Evolutionary conservation across 64 coral and sea anemone species (phyloP).

Genomic region (Cladopsammia gracilis): DNA sequence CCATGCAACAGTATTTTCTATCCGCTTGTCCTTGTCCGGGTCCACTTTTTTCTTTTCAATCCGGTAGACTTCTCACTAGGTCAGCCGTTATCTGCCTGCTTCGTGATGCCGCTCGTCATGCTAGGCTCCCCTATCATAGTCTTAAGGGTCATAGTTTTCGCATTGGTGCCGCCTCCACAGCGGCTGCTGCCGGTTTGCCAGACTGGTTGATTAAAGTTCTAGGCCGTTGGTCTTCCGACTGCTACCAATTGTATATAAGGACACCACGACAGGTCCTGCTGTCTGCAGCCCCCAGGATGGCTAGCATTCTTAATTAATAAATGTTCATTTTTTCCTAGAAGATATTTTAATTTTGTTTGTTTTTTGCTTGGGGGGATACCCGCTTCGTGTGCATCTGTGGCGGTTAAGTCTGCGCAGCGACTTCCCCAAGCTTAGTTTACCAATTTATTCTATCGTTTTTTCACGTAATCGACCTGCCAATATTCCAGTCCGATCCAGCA

Average conservation of each 20-base stretch:
- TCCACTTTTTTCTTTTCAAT: neutral
- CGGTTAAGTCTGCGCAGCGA: neutral
- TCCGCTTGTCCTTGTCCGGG: neutral
- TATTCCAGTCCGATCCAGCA: too few relatives aligned
- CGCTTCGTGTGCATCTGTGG: neutral
- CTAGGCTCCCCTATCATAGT: neutral
- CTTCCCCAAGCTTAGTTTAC: too few relatives aligned
- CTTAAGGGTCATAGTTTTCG: neutral
- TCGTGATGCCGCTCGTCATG: neutral
- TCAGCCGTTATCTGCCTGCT: neutral
- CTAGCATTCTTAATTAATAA: neutral
- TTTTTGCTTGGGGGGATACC: neutral
- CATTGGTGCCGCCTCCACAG: neutral
- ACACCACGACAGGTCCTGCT: neutral
- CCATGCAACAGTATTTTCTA: neutral
- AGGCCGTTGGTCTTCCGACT: neutral
- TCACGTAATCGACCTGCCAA: too few relatives aligned
- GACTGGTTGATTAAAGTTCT: neutral
- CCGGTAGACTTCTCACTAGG: neutral
- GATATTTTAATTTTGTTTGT: neutral
- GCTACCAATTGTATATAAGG: neutral
- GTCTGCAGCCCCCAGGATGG: neutral
- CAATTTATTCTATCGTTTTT: too few relatives aligned
- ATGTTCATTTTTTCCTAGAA: too few relatives aligned
- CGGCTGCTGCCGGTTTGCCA: neutral